Evolutionary conservation across 30 jellyfish, hydroid and myxozoan genomes (phyloP).

Genomic region (Mastigias papua): DNA sequence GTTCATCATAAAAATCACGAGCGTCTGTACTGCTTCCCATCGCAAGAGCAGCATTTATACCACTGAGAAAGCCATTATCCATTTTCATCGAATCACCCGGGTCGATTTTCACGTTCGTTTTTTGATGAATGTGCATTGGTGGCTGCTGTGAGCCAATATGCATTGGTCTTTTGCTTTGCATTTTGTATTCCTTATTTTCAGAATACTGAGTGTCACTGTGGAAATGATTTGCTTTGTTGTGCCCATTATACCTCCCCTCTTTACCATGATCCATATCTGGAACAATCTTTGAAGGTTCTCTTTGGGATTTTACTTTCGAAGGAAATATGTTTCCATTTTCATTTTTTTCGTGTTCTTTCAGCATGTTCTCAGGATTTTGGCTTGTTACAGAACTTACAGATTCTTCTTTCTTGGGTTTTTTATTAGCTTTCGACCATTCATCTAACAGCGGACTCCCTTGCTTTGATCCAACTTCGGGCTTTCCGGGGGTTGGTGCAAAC

Average conservation of each 20-base stretch:
- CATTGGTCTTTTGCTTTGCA: background rate
- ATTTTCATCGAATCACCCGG: background rate
- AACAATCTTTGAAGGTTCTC: background rate
- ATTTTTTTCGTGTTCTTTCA: background rate
- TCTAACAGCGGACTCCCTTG: background rate
- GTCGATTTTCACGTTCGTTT: background rate
- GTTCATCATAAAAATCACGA: conserved; percentile 36
- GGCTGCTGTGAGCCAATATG: background rate
- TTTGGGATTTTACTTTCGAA: background rate
- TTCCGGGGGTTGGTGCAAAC: background rate
- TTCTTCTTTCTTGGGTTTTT: background rate
- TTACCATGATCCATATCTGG: background rate
- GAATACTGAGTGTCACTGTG: background rate
- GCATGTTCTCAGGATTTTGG: background rate
- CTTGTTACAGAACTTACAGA: background rate
- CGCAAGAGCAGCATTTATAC: conserved; percentile 55
- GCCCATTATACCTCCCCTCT: background rate
- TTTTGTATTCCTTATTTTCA: background rate
- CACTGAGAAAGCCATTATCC: conserved; percentile 49
- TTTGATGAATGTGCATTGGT: background rate
- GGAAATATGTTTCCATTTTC: background rate
- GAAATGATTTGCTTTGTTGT: background rate
- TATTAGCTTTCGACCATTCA: background rate
- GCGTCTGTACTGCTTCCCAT: conserved; percentile 15
- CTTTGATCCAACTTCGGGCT: background rate